Conservation (phyloP, 2,888 invertebrate genomes). For the Chironomus riparius region DNA sequence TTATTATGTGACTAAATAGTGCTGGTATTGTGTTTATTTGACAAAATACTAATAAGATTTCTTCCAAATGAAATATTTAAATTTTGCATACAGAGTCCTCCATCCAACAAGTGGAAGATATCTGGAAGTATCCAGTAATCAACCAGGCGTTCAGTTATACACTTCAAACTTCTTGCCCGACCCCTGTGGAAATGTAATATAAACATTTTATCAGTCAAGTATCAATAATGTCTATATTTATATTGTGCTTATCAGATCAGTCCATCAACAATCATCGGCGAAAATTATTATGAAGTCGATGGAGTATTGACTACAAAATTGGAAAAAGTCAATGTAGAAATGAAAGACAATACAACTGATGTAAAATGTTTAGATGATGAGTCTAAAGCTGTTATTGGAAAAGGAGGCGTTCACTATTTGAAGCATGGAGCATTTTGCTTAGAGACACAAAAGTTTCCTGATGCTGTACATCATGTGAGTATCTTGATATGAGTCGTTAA, state of each 20-base stretch:
- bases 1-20: too few species aligned
- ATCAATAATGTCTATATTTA: not conserved
- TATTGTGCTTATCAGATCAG: not conserved
- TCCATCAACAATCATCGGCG: not conserved
- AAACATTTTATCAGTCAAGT: not conserved
- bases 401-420: slow-evolving; percentile 57
- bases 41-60: too few species aligned
- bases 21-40: too few species aligned
- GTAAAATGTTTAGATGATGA: slow-evolving; percentile 13
- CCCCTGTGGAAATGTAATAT: slow-evolving; percentile 31
- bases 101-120: slow-evolving; percentile 63
- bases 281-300: slow-evolving; percentile 24
- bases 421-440: slow-evolving; percentile 77
- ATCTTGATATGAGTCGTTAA: not conserved
- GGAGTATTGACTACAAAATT: slow-evolving; percentile 25
- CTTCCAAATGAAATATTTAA: too few species aligned
- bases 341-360: not conserved
- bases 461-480: slow-evolving; percentile 75
- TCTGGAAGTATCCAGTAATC: slow-evolving; percentile 73
- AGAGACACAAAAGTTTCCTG: slow-evolving; percentile 88
- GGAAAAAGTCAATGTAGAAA: slow-evolving; percentile 17
- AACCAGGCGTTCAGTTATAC: slow-evolving; percentile 87
- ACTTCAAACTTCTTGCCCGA: slow-evolving; percentile 69
- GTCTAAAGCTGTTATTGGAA: slow-evolving; percentile 52
- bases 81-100: slow-evolving; percentile 43